A percentile compares a stretch with the other conserved stretches of the same genome.
Conservation (phyloP, 2,113 vertebrate genomes). For the Amblyornis subalaris region DNA sequence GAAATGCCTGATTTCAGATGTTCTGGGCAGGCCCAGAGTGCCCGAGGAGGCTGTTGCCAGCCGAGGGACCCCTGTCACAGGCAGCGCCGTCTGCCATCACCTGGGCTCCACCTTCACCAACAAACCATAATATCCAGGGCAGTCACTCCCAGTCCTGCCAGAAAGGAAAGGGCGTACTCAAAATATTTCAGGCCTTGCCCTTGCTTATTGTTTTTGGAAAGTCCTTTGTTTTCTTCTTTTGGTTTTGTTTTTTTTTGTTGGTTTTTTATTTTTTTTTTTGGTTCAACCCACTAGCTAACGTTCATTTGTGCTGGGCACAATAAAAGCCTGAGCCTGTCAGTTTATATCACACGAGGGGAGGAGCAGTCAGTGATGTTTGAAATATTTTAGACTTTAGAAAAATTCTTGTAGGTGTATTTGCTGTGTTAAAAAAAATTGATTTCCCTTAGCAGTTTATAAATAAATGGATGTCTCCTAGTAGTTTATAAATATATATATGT, state of each 20-base stretch:
- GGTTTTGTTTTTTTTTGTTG: background rate
- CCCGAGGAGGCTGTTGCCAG: background rate
- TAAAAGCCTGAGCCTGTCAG: background rate
- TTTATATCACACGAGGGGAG: fast-evolving
- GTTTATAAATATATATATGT: background rate
- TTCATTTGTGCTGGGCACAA: background rate
- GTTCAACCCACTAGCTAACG: background rate
- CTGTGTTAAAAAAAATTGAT: background rate
- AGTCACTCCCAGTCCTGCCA: background rate
- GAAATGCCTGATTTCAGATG: background rate
- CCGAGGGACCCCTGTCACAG: background rate
- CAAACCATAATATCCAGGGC: background rate
- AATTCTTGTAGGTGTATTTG: background rate
- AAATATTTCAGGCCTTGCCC: conserved; percentile 23
- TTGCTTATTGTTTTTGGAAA: conserved; percentile 44
- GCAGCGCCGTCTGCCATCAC: background rate
- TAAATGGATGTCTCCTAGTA: fast-evolving
- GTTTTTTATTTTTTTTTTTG: background rate
- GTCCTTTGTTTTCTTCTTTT: background rate
- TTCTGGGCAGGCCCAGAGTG: background rate
- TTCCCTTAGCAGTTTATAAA: background rate
- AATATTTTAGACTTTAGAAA: background rate
- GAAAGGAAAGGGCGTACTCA: conserved; percentile 56
- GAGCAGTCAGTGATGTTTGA: background rate
- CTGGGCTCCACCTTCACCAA: background rate